Evolutionary conservation across 2,888 invertebrate species (phyloP), one percentile per base, ranked within the genome.

Genomic region (Camptogramma bilineatum): DNA sequence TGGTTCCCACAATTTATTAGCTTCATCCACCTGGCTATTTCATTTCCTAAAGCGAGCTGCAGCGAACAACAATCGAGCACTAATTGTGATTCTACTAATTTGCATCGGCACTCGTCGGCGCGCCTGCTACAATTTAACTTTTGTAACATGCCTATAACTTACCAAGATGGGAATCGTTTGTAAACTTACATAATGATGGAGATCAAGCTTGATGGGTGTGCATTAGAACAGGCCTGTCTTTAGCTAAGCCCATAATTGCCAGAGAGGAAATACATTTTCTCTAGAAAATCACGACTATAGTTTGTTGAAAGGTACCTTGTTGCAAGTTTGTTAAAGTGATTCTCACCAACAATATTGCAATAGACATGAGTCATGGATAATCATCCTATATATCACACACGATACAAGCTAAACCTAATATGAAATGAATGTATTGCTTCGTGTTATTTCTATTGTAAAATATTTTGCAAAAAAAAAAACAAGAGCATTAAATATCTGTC

Each of bases 21-120:
- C 78, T 79, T 80, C 58, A 56, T 77, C 83, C 83, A 85, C 84
- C 84, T 82, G 82, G 78, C 79, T 82, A 82, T 85, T 88, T 84
- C 80, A 86, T 85, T 89, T 83, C 80, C 76, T 87, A 85, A 89
- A 87, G 83, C 83, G 80, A 82, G 80, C 80, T 83, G 83, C 82
- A 76, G 79, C 74, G 82, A 82, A 85, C 84, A 84, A 87, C 88
- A 88, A 88, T 89, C 83, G 83, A 83, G 84, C 80, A 79, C 86
- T 88, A 89, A 90, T 89, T 90, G 89, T 84, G 84, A 90, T 90
- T 89, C 86, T 79, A 81, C 85, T 87, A 88, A 90, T 89, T 90
- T 88, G 85, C 87, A 90, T 88, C 81, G 81, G 80, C 75, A 77
- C 76, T 72, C 75, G 72, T 71, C 72, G 73, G 69, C 77, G 76